A percentile compares a stretch with the other conserved stretches of the same genome.
These are phyloP conservation scores for Gila orcuttii DNA, from an alignment of 2,113 vertebrate species.

Conservation along the genomic window DNA sequence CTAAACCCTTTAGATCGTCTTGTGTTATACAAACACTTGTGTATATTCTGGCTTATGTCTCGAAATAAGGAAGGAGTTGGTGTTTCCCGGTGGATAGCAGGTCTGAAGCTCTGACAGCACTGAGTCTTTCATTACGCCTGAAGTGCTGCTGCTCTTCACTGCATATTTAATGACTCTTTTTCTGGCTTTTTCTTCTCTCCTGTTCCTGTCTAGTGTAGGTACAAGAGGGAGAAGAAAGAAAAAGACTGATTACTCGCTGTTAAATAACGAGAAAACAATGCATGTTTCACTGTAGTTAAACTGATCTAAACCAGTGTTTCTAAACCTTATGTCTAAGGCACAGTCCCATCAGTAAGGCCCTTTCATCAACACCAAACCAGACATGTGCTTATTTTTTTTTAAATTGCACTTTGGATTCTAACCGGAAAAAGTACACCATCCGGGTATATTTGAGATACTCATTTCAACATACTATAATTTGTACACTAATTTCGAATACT, in stretches of 20 bases:
- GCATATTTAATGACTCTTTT: slow-evolving; percentile 52
- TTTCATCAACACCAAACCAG: not conserved
- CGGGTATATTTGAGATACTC: no score
- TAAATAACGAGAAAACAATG: slow-evolving; percentile 7
- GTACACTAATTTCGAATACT: no score
- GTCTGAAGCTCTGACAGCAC: slow-evolving; percentile 39
- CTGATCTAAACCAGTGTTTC: slow-evolving; percentile 2
- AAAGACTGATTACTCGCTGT: not conserved
- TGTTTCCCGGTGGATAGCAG: slow-evolving; percentile 33
- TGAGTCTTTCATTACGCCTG: slow-evolving; percentile 36
- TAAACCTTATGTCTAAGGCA: not conserved
- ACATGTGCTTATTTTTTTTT: not conserved
- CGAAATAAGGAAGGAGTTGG: not conserved
- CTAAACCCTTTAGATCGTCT: not conserved
- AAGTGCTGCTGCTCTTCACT: slow-evolving; percentile 50
- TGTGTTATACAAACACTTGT: not conserved
- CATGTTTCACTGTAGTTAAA: slow-evolving; percentile 2
- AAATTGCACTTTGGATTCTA: no score
- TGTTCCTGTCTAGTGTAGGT: slow-evolving; percentile 22
- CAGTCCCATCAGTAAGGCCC: not conserved
- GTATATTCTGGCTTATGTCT: not conserved
- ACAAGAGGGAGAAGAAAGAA: slow-evolving; percentile 12
- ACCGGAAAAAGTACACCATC: no score
- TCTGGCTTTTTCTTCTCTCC: slow-evolving; percentile 30
- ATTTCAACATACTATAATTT: no score